Evolutionary conservation across 2,888 invertebrate species (phyloP).

Genomic region (Xestoiulus laeticollis): DNA sequence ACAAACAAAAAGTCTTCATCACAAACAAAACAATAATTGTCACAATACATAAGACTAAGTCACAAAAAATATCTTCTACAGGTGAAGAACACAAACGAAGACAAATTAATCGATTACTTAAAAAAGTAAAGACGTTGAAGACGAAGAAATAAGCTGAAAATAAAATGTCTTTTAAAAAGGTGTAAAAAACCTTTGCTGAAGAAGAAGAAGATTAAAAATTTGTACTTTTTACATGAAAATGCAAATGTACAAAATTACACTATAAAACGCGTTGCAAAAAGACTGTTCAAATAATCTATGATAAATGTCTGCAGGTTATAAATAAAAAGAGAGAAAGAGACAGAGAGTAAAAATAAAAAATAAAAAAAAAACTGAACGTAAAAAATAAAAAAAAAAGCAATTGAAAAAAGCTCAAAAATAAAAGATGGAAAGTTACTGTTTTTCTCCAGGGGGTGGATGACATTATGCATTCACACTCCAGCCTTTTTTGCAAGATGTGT

Average conservation of each 20-base stretch:
- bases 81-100: no score
- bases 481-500: conserved; percentile 49
- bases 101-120: no score
- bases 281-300: background rate
- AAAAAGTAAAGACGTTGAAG: no score
- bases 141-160: background rate
- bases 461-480: conserved; percentile 52
- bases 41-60: no score
- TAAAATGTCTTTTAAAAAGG: background rate
- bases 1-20: no score
- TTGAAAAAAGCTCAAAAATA: conserved; percentile 53
- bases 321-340: conserved; percentile 3
- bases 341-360: conserved; percentile 15
- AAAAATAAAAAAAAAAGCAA: conserved; percentile 51
- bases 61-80: no score
- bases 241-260: background rate
- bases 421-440: conserved; percentile 56
- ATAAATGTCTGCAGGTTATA: background rate
- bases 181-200: background rate
- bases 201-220: background rate
- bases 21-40: no score
- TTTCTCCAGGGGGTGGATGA: conserved; percentile 54
- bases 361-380: conserved; percentile 44
- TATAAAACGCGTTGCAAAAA: background rate
- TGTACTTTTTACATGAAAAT: background rate